Evolutionary conservation across 2,888 invertebrate genomes (phyloP).

Genomic region (Bombylius discolor): DNA sequence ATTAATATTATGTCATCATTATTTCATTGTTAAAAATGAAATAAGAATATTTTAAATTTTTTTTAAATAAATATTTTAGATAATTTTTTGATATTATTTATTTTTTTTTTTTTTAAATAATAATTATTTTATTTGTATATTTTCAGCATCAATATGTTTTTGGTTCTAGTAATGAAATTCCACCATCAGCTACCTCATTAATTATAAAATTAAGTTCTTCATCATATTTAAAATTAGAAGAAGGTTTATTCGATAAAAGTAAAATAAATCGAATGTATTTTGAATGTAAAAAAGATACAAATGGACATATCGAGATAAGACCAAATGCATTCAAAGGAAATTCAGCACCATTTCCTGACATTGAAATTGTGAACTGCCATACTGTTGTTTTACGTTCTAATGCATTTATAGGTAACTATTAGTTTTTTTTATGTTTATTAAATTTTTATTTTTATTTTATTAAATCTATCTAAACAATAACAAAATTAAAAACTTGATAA

Average conservation of each 20-base stretch:
- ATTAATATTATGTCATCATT: too few relatives aligned
- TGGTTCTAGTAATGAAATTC: conserved; percentile 23
- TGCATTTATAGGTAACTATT: conserved; percentile 26
- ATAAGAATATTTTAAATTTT: too few relatives aligned
- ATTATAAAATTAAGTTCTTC: conserved; percentile 21
- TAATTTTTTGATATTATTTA: too few relatives aligned
- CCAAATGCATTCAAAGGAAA: conserved; percentile 27
- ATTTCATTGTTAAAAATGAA: too few relatives aligned
- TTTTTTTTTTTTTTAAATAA: not conserved
- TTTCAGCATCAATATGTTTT: conserved; percentile 16
- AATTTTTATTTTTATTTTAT: too few relatives aligned
- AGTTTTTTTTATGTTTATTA: not conserved
- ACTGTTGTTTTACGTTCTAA: conserved; percentile 24
- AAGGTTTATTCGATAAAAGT: conserved; percentile 24
- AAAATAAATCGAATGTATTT: conserved; percentile 28
- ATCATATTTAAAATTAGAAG: conserved; percentile 21
- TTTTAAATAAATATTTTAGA: too few relatives aligned
- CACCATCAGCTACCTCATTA: conserved; percentile 21
- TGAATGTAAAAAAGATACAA: conserved; percentile 20
- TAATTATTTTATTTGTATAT: not conserved
- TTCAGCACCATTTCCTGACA: conserved; percentile 29
- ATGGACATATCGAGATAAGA: conserved; percentile 28
- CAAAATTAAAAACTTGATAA: too few relatives aligned
- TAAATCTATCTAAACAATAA: too few relatives aligned
- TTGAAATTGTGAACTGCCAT: conserved; percentile 24